Percentiles rank a stretch among this genome's conserved stretches.
Evolutionary conservation across 2,113 vertebrate species (phyloP).

Genomic region (Centropristis striata): DNA sequence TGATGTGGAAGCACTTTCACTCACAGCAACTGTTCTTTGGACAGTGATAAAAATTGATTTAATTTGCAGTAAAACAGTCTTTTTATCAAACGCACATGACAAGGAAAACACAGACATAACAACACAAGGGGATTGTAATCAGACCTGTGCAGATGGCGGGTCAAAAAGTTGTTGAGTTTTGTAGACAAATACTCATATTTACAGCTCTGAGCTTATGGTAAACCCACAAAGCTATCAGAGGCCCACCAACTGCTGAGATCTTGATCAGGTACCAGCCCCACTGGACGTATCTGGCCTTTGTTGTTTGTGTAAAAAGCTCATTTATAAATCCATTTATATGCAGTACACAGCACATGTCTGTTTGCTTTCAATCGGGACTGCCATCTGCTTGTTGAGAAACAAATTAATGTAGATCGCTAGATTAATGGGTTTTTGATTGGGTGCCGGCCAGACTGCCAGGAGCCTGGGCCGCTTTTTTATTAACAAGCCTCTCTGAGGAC

Average conservation of each 20-base stretch:
- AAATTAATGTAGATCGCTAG: slow-evolving; percentile 70
- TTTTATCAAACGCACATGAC: slow-evolving; percentile 10
- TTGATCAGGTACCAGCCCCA: slow-evolving; percentile 47
- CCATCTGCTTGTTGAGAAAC: slow-evolving; percentile 77
- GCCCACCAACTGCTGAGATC: slow-evolving; percentile 10
- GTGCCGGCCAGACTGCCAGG: slow-evolving; percentile 62
- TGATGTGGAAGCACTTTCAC: slow-evolving; percentile 41
- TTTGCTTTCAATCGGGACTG: slow-evolving; percentile 61
- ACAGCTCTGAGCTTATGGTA: slow-evolving; percentile 2
- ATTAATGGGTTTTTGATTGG: slow-evolving; percentile 81
- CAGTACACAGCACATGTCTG: slow-evolving; percentile 49
- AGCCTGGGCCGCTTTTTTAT: slow-evolving; percentile 52
- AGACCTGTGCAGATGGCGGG: slow-evolving; percentile 36
- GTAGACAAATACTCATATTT: not conserved
- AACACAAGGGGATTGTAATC: slow-evolving; percentile 27
- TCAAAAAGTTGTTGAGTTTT: not conserved
- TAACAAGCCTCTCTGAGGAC: slow-evolving; percentile 54
- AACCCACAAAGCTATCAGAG: slow-evolving; percentile 24
- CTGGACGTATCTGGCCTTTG: slow-evolving; percentile 24
- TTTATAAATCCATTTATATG: slow-evolving; percentile 62
- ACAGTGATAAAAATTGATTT: not conserved
- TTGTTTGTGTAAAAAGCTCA: slow-evolving; percentile 25
- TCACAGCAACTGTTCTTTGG: slow-evolving; percentile 17
- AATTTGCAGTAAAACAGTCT: not conserved
- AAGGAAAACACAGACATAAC: not conserved